Conservation (phyloP, 1,140 invertebrate genomes). For the Rhopalosiphum maidis region DNA sequence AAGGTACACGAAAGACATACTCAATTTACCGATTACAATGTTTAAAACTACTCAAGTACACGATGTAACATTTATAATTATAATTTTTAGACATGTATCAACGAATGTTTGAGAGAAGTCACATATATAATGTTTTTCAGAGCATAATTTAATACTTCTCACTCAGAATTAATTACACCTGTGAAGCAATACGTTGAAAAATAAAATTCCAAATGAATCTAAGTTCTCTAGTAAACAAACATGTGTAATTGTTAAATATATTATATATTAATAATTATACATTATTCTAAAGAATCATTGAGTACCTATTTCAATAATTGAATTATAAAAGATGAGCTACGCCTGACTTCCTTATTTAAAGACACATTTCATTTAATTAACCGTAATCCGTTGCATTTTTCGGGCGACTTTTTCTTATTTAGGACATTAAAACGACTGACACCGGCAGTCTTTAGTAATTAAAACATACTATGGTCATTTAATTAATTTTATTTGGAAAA, state of each 20-base stretch:
- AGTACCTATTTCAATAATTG: background rate
- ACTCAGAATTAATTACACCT: background rate
- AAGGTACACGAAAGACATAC: background rate
- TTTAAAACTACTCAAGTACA: background rate
- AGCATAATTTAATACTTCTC: background rate
- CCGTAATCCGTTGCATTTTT: slow-evolving; percentile 23
- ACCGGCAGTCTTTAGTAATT: slow-evolving; percentile 47
- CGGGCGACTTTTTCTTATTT: slow-evolving; percentile 20
- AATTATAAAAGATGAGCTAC: background rate
- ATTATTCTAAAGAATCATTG: background rate
- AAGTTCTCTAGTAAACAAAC: background rate
- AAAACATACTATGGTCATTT: slow-evolving; percentile 40
- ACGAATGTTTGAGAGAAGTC: background rate
- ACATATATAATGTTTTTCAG: background rate
- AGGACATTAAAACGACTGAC: slow-evolving; percentile 44
- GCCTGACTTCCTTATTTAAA: background rate
- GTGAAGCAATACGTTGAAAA: background rate
- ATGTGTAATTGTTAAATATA: too few species aligned
- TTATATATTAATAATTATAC: background rate
- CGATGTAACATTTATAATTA: background rate
- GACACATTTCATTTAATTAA: slow-evolving; percentile 20
- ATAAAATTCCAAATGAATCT: background rate
- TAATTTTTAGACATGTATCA: background rate
- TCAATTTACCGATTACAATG: background rate
- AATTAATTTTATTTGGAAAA: slow-evolving; percentile 47